phyloP scores from a whole-genome alignment of 2,797 vertebrate genomes.

The Rhadinocentrus ornatus region DNA sequence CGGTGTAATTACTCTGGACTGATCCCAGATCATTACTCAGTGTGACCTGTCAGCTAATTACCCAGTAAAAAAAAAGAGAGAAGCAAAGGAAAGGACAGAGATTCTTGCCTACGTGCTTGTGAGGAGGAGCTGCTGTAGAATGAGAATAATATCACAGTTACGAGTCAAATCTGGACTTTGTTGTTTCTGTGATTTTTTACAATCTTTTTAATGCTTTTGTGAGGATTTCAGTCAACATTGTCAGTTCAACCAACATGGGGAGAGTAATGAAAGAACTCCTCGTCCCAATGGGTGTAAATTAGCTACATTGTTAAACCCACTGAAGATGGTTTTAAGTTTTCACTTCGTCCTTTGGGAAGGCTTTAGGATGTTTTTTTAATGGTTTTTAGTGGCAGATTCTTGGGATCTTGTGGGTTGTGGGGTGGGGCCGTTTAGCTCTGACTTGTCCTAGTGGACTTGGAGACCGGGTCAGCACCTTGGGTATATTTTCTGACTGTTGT shows the following conservation, averaged over 20 bases:
- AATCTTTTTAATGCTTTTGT: background rate
- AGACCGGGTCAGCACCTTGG: background rate
- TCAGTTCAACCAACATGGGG: background rate
- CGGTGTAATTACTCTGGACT: conserved; percentile 67
- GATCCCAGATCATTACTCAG: conserved; percentile 68
- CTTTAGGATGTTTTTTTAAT: background rate
- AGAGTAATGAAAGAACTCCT: background rate
- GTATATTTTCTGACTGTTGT: no score
- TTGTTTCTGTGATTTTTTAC: background rate
- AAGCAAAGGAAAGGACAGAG: conserved; percentile 24
- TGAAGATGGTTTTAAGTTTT: background rate
- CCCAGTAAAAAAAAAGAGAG: conserved; percentile 13
- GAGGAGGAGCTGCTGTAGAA: conserved; percentile 11
- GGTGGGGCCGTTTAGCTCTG: background rate
- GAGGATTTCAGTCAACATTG: background rate
- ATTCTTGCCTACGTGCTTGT: conserved; percentile 13
- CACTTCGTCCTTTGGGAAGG: background rate
- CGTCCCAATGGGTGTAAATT: background rate
- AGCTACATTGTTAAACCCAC: background rate
- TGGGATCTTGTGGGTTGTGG: background rate
- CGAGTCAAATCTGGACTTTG: background rate
- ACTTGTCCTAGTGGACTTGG: background rate
- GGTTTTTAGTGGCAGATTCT: background rate
- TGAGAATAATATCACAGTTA: conserved; percentile 12
- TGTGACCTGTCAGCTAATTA: conserved; percentile 65